Evolutionary conservation across 2,888 invertebrate genomes (phyloP), one percentile per base, ranked within the genome.

Genomic region (Ophion ellenae): DNA sequence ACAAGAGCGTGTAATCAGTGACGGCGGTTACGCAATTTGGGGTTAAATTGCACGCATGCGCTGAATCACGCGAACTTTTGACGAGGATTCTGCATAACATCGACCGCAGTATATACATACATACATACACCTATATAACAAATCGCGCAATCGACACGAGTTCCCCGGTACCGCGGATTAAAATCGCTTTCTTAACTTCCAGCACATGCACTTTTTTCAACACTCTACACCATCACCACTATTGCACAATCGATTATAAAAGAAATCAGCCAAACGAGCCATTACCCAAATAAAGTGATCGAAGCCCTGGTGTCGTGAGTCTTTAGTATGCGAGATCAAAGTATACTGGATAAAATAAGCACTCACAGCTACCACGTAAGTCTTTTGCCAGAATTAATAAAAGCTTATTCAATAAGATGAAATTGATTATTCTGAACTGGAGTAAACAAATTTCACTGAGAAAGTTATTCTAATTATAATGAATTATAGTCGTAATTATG

Each of bases 21-120:
- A 87, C 87, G 87, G 80, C 87, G 88, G 88, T 92, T 92, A 89
- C 90, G 90, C 90, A 92, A 91, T 92, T 92, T 90, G 85, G 90
- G 88, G 10, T 24, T 89, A 90, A 92, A 92, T 90, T 92, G 90
- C 90, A 89, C 90, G 89, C 17, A n/a, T 14, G 47, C 70, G 83
- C 77, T 81, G 86, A 83, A 84, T 86, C 86, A 82, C 83, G 85
- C 64, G 66, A 61, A 20, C 36, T 14, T 47, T 71, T 17, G 6
- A 67, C 69, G 28, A 28, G 7, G 36, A 79, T n/a, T 28, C 32
- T 53, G 73, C 59, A 47, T 70, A 75, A 59, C 10, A 17, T 28
- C 40, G 80, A 63, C 20, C 71, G 64, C 53, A 17, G 64, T 70
- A 45, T 6, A 40, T 10, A 73, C 32, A 14, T 57, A 59, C 59